Conservation (phyloP, 2,113 vertebrate genomes). For the Brachypteracias leptosomus region DNA sequence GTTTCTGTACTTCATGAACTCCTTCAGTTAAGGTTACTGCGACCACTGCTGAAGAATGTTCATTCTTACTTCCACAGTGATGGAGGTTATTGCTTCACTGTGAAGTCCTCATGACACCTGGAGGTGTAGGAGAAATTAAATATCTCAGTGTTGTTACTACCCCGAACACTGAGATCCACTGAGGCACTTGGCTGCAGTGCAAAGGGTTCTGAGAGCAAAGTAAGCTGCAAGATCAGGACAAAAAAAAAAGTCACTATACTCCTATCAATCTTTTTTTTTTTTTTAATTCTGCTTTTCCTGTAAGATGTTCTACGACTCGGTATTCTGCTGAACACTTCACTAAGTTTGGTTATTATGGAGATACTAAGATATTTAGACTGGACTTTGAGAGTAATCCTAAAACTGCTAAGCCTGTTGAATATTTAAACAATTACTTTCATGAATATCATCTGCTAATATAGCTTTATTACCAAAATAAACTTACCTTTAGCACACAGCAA, state of each 20-base stretch:
- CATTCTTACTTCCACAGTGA: background rate
- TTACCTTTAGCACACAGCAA: background rate
- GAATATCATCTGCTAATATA: background rate
- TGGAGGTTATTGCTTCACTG: background rate
- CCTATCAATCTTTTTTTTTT: background rate
- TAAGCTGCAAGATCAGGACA: background rate
- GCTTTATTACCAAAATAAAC: slow-evolving; percentile 29
- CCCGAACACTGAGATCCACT: background rate
- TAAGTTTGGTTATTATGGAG: background rate
- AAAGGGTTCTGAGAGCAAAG: background rate
- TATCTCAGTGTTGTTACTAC: background rate
- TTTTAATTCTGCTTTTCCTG: background rate
- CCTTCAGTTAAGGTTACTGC: background rate
- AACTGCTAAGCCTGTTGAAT: background rate
- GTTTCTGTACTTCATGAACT: background rate
- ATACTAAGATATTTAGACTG: background rate
- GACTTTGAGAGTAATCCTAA: background rate
- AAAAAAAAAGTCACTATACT: background rate
- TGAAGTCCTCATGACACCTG: background rate
- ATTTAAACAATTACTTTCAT: background rate
- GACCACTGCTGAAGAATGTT: background rate
- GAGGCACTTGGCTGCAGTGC: fast-evolving
- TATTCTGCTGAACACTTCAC: background rate
- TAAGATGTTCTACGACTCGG: background rate
- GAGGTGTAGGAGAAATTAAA: background rate